Percentiles rank a stretch among this genome's conserved stretches.
phyloP scores from a whole-genome alignment of 2,888 invertebrate species.

The Zygaena filipendulae region DNA sequence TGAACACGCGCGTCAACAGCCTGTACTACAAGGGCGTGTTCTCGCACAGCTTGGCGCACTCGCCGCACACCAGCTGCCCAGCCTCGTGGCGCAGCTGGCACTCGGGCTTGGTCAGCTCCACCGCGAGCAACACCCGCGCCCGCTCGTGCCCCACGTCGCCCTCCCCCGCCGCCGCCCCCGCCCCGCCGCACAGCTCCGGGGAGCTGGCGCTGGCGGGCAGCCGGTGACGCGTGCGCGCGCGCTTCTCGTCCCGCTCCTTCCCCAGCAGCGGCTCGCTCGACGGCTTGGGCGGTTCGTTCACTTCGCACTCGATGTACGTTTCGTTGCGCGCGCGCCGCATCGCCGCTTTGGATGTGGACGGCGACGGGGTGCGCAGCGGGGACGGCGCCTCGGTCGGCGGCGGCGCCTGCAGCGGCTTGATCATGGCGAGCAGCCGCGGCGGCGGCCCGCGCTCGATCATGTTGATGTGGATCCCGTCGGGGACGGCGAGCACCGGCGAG shows the following conservation, averaged over 20 bases:
- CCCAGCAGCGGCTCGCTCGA: slow-evolving; percentile 56
- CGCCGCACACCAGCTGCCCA: slow-evolving; percentile 31
- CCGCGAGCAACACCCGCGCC: slow-evolving; percentile 50
- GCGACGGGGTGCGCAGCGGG: slow-evolving; percentile 25
- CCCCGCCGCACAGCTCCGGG: slow-evolving; percentile 42
- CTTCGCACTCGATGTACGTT: slow-evolving; percentile 16
- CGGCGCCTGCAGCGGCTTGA: slow-evolving; percentile 32
- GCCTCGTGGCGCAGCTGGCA: slow-evolving; percentile 27
- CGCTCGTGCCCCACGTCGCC: slow-evolving; percentile 21
- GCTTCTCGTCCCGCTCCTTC: slow-evolving; percentile 27
- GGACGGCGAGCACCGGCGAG: slow-evolving; percentile 34
- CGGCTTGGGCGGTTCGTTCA: slow-evolving; percentile 35
- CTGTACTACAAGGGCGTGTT: slow-evolving; percentile 53
- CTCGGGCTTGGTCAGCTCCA: slow-evolving; percentile 36
- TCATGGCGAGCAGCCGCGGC: slow-evolving; percentile 44
- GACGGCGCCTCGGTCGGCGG: slow-evolving; percentile 25
- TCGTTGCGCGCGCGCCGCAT: slow-evolving; percentile 14
- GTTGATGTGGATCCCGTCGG: slow-evolving; percentile 71
- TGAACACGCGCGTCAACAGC: slow-evolving; percentile 59
- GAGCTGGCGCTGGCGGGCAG: slow-evolving; percentile 51
- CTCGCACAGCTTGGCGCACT: slow-evolving; percentile 32
- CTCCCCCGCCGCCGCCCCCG: slow-evolving; percentile 11
- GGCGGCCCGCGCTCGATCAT: slow-evolving; percentile 57
- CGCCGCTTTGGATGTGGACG: slow-evolving; percentile 25
- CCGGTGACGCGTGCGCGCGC: slow-evolving; percentile 20